A percentile compares a stretch with the other conserved stretches of the same genome.
Conservation (phyloP, 1,140 invertebrate genomes). For the Drosophila melanica region DNA sequence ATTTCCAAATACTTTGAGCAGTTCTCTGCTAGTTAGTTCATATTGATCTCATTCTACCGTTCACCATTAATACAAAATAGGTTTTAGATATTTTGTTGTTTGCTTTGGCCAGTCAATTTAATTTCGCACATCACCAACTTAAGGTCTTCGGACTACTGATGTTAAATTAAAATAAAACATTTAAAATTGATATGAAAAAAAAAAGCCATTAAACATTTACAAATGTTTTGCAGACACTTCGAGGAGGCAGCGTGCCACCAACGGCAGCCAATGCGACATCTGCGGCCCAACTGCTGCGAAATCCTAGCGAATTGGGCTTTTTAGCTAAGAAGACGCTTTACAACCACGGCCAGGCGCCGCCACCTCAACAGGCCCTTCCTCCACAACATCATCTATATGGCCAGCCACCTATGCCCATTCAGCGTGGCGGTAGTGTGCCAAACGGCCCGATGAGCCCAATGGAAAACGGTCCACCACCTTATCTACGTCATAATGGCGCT, state of each 20-base stretch:
- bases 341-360: constrained; percentile 67
- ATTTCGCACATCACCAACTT: too few species aligned
- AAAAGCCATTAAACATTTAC: background rate
- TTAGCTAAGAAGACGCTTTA: constrained; percentile 76
- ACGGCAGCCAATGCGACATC: constrained; percentile 48
- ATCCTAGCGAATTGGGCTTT: constrained; percentile 76
- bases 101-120: too few species aligned
- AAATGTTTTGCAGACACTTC: constrained; percentile 39
- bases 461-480: constrained; percentile 70
- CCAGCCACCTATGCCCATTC: constrained; percentile 64
- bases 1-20: too few species aligned
- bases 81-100: too few species aligned
- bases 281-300: constrained; percentile 64
- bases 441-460: constrained; percentile 82
- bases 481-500: constrained; percentile 70
- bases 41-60: too few species aligned
- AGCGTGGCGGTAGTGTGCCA: constrained; percentile 72
- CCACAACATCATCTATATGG: constrained; percentile 70
- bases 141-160: too few species aligned
- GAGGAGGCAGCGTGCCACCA: constrained; percentile 76
- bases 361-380: constrained; percentile 53
- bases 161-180: background rate
- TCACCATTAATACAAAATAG: too few species aligned
- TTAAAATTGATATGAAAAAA: background rate
- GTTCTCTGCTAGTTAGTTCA: too few species aligned